Evolutionary conservation across 1,140 invertebrate species (phyloP), one percentile per base, ranked within the genome.

Genomic region (Centruroides sculpturatus): DNA sequence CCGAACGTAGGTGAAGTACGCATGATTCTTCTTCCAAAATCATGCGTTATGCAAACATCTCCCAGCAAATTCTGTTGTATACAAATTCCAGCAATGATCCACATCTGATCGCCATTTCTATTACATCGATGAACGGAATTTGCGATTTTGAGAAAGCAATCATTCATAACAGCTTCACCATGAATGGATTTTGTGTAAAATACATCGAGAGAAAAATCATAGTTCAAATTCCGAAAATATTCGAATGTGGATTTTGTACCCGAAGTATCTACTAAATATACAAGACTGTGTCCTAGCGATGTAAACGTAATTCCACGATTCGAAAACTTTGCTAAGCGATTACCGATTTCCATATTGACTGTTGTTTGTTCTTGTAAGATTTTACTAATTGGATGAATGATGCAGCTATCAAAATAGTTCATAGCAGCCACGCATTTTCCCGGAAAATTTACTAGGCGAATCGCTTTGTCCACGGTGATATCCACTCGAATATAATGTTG

Each of bases 281-380:
- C 86, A 63, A 90, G 74, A 54, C 87, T 86, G 67, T 86, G 88
- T 61, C 86, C 83, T 68, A 87, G 84, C 57, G 85, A 85, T 9
- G 86, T 89, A 68, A 91, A 90, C 66, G 85, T 88, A 0, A 91
- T 84, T 2, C 87, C 87, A 73, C 89, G 89, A 71, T 89, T 86
- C 85, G 86, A 89, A 85, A 91, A 90, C 71, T 91, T 90, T 6
- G 87, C 87, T 35, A 54, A 36, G 4, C 51, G 35, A 13, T 47
- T 36, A 8, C 9, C 47, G 3, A 52, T 59, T 57, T 59, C 56
- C 49, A 59, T 64, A 36, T 55, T 36, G n/a, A 89, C 87, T 46
- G 85, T 77, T 4, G 85, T 87, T 34, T 86, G 86, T 67, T 89
- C 87, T 70, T 89, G 86, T 70, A 86, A 84, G 59, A 89, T 83